Evolutionary conservation across 2,113 vertebrate genomes (phyloP), one percentile per base, ranked within the genome.

Genomic region (Silurus meridionalis): DNA sequence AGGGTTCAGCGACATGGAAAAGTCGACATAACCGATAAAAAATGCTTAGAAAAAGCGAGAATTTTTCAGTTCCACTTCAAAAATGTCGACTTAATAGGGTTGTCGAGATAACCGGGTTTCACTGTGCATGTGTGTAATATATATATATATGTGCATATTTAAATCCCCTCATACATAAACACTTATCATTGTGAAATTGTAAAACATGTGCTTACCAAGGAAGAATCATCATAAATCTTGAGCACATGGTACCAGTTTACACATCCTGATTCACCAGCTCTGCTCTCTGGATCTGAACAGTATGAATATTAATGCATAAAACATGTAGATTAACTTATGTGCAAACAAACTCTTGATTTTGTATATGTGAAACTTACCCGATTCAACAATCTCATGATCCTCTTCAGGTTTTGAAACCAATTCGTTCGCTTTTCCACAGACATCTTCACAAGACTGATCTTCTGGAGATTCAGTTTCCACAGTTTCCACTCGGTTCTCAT

Each of bases 261-360:
- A 74, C 95, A 96, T 17, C 92, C 91, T 10, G 94, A 95, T 81
- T 95, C 95, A 86, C 95, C 90, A 52, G 90, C 64, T 90, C 94
- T 94, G 61, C 89, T 93, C 86, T 92, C 90, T 85, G 94, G 37
- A 37, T 37, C 1, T 37, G 37, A 37, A 37, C 37, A 37, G 37
- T 37, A 37, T 37, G 37, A 37, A 37, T 37, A 37, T 37, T 37
- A 37, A 37, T 37, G 37, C 2, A 37, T 37, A 37, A 37, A 75
- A 11, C 5, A 23, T 25, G 6, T 8, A 17, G 23, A 69, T 28
- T 9, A 53, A 53, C 50, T 13, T 25, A 8, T 8, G 23, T 15
- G 48, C 37, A 14, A 69, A 50, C 17, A 2, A 57, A 28, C 28
- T 69, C 13, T 57, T 69, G n/a, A 69, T 66, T 82, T 3, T 66